A percentile compares a stretch with the other conserved stretches of the same genome.
phyloP scores from a whole-genome alignment of 2,113 vertebrate species.

The Noctilio leporinus region DNA sequence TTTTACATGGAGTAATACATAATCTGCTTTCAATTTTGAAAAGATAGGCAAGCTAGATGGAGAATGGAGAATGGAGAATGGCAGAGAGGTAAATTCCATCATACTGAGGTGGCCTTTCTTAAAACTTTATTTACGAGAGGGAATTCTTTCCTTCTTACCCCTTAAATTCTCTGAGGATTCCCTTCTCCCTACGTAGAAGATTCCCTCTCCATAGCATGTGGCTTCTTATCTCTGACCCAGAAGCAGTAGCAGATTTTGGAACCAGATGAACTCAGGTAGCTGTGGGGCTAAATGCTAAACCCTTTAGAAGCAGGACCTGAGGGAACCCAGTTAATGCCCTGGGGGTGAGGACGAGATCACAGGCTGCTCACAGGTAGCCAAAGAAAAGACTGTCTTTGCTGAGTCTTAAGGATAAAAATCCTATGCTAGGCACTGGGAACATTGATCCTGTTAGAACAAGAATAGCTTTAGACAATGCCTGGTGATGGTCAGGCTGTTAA shows the following conservation, averaged over 20 bases:
- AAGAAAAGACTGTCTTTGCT: neutral
- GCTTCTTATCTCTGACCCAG: slow-evolving; percentile 11
- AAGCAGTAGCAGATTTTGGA: neutral
- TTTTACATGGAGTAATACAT: slow-evolving; percentile 30
- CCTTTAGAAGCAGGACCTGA: neutral
- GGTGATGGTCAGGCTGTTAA: neutral
- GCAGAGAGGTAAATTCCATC: slow-evolving; percentile 20
- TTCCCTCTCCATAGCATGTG: neutral
- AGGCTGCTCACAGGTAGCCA: neutral
- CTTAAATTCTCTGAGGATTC: slow-evolving; percentile 2
- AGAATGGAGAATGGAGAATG: neutral
- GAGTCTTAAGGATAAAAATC: neutral
- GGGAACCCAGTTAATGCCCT: neutral
- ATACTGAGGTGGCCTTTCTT: neutral
- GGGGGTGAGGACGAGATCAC: neutral
- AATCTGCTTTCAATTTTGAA: slow-evolving; percentile 46
- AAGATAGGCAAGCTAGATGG: neutral
- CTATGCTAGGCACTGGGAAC: neutral
- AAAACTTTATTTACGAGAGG: slow-evolving; percentile 32
- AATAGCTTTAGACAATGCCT: neutral
- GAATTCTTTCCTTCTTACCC: slow-evolving; percentile 1
- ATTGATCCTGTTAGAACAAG: neutral
- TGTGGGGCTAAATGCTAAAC: neutral
- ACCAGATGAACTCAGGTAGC: neutral
- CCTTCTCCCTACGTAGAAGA: too few relatives aligned